phyloP scores from a whole-genome alignment of 2,888 invertebrate genomes.

The Tenthredo scrophulariae region DNA sequence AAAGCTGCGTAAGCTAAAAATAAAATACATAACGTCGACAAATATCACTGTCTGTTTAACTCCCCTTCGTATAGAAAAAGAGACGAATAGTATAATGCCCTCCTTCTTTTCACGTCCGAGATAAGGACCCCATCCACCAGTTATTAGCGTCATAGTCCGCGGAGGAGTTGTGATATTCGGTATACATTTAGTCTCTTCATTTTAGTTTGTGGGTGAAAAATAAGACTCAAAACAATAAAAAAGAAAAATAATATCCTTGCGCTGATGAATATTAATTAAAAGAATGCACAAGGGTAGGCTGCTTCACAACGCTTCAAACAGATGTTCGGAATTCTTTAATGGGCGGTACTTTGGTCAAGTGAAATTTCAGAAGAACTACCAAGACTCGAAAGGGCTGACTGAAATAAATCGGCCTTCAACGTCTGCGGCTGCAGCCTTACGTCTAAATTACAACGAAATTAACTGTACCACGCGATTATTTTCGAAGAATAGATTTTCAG shows the following conservation, averaged over 20 bases:
- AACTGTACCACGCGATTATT: neutral
- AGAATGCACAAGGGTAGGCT: conserved; percentile 3
- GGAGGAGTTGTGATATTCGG: neutral
- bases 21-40: conserved; percentile 19
- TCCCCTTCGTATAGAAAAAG: neutral
- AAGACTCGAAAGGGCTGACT: neutral
- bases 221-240: neutral
- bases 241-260: neutral
- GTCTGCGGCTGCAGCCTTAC: neutral
- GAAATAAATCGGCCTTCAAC: neutral
- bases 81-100: neutral
- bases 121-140: neutral
- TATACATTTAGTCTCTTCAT: neutral
- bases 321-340: neutral
- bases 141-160: neutral
- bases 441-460: neutral
- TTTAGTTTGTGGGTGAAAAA: neutral
- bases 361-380: neutral
- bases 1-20: conserved; percentile 18
- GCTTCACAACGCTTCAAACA: neutral
- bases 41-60: neutral
- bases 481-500: neutral
- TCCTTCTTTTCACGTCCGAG: neutral
- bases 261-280: neutral
- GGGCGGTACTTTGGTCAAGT: neutral